Conservation (phyloP, 2,888 invertebrate species). For the Lamellibrachia satsuma region DNA sequence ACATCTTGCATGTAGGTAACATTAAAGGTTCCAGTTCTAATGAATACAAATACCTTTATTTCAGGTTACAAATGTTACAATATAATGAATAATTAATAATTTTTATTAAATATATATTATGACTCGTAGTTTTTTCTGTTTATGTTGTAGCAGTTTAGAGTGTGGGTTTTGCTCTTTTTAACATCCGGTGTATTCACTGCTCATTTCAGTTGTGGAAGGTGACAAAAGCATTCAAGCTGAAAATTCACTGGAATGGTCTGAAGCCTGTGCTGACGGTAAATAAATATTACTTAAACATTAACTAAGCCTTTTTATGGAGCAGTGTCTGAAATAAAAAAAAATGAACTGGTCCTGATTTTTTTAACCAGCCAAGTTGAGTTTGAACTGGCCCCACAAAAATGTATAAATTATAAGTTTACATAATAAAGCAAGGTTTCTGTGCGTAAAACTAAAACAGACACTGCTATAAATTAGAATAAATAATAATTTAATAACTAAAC, state of each 20-base stretch:
- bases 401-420: no score
- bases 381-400: no score
- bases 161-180: background rate
- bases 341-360: background rate
- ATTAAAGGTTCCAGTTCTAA: no score
- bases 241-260: conserved; percentile 68
- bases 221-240: conserved; percentile 86
- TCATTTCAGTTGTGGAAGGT: conserved; percentile 87
- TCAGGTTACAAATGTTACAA: no score
- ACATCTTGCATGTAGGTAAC: no score
- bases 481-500: background rate
- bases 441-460: no score
- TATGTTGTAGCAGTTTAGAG: background rate
- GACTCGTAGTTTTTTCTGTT: background rate
- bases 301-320: background rate
- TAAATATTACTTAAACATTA: background rate
- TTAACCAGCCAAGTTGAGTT: no score
- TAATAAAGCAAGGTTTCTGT: no score
- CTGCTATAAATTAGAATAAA: no score
- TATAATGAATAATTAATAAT: no score
- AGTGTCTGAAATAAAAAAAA: background rate
- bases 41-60: no score
- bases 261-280: conserved; percentile 54
- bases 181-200: background rate
- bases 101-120: no score